Evolutionary conservation across 2,888 invertebrate genomes (phyloP).

Genomic region (Pseudeuparius sepicola): DNA sequence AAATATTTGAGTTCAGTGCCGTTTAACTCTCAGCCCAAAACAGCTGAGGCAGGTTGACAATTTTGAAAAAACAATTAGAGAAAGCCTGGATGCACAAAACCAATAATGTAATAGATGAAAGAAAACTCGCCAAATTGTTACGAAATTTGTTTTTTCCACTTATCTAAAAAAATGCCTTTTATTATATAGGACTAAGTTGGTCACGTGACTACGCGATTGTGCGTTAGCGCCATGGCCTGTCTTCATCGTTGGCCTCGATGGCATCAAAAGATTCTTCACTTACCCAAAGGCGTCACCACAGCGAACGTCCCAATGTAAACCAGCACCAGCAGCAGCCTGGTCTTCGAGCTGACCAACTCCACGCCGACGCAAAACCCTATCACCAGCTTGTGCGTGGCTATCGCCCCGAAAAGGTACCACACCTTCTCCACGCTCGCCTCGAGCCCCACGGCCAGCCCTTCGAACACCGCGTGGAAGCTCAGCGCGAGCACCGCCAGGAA

Average conservation of each 20-base stretch:
- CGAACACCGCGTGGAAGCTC: conserved; percentile 59
- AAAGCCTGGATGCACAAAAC: too few relatives aligned
- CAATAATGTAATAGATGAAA: too few relatives aligned
- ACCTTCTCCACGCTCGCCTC: conserved; percentile 48
- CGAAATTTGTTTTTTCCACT: too few relatives aligned
- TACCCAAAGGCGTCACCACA: conserved; percentile 52
- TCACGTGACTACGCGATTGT: too few relatives aligned
- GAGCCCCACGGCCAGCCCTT: conserved; percentile 57
- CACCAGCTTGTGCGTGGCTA: conserved; percentile 58
- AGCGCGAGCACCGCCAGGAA: conserved; percentile 54
- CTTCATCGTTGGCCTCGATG: not conserved
- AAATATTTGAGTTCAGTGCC: too few relatives aligned
- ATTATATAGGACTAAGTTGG: too few relatives aligned
- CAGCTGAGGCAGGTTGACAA: too few relatives aligned
- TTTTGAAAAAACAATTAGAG: too few relatives aligned
- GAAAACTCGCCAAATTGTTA: too few relatives aligned
- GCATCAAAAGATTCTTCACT: conserved; percentile 18
- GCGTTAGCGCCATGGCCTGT: too few relatives aligned
- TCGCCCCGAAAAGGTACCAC: conserved; percentile 53
- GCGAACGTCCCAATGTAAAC: conserved; percentile 54
- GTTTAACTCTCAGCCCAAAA: too few relatives aligned
- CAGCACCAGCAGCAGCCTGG: conserved; percentile 39
- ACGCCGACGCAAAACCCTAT: conserved; percentile 58
- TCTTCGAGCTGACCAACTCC: conserved; percentile 48
- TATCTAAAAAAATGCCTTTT: too few relatives aligned